These are phyloP conservation scores for Micronycteris hirsuta DNA, from an alignment of 2,113 vertebrate genomes.

Conservation along the genomic window DNA sequence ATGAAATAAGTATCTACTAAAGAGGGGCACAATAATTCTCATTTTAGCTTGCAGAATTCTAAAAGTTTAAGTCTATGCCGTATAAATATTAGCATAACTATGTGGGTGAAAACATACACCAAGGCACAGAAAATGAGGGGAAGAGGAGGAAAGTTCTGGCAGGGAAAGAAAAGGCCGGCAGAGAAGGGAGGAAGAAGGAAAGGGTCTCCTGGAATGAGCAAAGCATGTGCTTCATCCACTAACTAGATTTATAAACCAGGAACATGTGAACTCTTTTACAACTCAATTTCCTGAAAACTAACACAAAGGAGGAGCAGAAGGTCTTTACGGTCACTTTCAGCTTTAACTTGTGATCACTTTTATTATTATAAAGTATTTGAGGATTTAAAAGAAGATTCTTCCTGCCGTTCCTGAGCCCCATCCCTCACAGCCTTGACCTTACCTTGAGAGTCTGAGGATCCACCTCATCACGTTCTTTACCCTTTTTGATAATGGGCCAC, in stretches of 20 bases:
- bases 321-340: neutral
- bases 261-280: neutral
- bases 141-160: neutral
- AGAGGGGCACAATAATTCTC: neutral
- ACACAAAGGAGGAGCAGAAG: neutral
- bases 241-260: neutral
- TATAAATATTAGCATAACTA: neutral
- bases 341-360: neutral
- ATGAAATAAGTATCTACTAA: neutral
- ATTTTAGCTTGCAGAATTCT: neutral
- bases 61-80: neutral
- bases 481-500: neutral
- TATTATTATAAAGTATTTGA: neutral
- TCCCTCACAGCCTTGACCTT: neutral
- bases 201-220: neutral
- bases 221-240: neutral
- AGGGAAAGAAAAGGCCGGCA: neutral
- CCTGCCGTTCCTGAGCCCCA: neutral
- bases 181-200: neutral
- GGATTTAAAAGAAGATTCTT: neutral
- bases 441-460: neutral
- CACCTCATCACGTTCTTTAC: neutral
- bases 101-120: neutral
- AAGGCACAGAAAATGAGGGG: neutral
- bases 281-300: neutral